phyloP scores from a whole-genome alignment of 2,113 vertebrate genomes.

The Empidonax traillii region DNA sequence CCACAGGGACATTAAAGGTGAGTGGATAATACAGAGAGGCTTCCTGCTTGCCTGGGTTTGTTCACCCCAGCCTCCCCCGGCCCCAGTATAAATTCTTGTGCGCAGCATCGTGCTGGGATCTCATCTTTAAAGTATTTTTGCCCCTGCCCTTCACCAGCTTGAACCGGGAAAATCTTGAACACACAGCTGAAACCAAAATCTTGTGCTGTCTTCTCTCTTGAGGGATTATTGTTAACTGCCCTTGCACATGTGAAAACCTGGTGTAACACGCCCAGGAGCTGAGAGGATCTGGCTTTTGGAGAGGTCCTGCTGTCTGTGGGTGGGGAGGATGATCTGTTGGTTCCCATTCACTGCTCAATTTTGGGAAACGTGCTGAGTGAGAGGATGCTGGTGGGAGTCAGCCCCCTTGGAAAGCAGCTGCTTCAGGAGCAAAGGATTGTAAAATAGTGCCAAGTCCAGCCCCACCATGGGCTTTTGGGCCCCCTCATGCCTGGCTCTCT shows the following conservation, averaged over 20 bases:
- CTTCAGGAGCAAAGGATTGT: background rate
- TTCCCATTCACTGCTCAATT: background rate
- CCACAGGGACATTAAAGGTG: conserved; percentile 93
- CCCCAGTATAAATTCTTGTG: background rate
- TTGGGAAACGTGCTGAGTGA: background rate
- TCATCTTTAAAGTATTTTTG: background rate
- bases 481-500: background rate
- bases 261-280: background rate
- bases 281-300: background rate
- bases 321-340: background rate
- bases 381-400: background rate
- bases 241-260: background rate
- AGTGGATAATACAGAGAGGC: background rate
- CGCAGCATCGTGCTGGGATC: background rate
- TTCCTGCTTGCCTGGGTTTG: background rate
- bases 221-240: background rate
- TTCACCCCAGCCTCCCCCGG: background rate
- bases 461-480: background rate
- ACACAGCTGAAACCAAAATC: background rate
- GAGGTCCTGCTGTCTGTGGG: background rate
- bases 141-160: background rate
- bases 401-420: background rate
- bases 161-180: background rate
- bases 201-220: background rate
- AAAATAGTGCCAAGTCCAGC: background rate